Percentiles rank a stretch among this genome's conserved stretches.
phyloP scores from a whole-genome alignment of 2,113 vertebrate genomes.

The Alaudala cheleensis region DNA sequence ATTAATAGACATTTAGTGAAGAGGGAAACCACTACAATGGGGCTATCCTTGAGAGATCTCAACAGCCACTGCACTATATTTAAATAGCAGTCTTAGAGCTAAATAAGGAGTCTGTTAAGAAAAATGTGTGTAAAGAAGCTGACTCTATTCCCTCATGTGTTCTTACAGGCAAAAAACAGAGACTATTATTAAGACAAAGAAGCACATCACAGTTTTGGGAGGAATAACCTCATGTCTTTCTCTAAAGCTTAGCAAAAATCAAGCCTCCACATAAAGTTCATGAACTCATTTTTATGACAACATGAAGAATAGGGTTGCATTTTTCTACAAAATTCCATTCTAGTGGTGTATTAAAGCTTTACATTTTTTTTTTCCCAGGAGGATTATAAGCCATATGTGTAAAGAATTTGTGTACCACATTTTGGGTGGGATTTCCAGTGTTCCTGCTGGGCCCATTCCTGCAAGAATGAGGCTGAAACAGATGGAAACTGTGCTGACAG shows the following conservation, averaged over 20 bases:
- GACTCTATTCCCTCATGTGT: not conserved
- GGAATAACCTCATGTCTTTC: not conserved
- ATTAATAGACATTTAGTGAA: no score
- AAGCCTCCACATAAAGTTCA: not conserved
- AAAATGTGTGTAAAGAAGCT: not conserved
- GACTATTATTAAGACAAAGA: rapidly evolving
- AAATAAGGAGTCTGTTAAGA: not conserved
- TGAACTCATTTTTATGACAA: not conserved
- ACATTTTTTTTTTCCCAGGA: not conserved
- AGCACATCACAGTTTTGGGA: not conserved
- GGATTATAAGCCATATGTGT: not conserved
- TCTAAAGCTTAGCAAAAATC: not conserved
- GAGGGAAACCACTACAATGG: no score
- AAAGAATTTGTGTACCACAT: not conserved
- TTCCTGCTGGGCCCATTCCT: not conserved
- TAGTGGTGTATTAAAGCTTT: not conserved
- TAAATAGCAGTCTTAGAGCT: not conserved
- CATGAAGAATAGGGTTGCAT: not conserved
- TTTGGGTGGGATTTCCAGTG: not conserved
- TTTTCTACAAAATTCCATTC: not conserved
- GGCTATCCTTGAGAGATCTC: not conserved
- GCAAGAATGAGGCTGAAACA: not conserved
- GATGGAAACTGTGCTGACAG: not conserved
- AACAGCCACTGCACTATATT: not conserved
- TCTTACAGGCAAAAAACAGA: not conserved